Evolutionary conservation across 2,888 invertebrate species (phyloP).

Genomic region (Netelia melanura): DNA sequence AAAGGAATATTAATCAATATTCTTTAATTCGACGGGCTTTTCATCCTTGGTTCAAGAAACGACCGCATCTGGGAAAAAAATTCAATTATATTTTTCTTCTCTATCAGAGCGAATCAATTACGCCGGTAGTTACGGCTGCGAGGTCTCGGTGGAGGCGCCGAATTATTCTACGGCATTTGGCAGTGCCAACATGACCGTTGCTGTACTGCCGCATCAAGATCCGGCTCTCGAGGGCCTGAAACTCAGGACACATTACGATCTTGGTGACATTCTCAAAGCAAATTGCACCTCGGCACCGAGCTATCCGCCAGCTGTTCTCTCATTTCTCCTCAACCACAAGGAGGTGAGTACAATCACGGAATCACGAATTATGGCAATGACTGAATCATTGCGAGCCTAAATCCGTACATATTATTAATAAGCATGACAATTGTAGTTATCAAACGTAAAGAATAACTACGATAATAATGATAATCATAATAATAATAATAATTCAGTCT

Average conservation of each 20-base stretch:
- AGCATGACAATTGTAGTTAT: too few species aligned
- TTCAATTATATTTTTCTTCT: conserved; percentile 6
- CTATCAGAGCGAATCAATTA: conserved; percentile 66
- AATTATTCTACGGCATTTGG: conserved; percentile 79
- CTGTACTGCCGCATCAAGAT: conserved; percentile 77
- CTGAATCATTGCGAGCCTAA: too few species aligned
- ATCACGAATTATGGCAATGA: not conserved
- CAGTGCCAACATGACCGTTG: conserved; percentile 81
- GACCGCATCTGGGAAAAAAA: too few species aligned
- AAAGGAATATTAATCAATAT: too few species aligned
- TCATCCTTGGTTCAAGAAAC: too few species aligned
- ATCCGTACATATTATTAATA: too few species aligned
- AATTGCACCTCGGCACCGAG: conserved; percentile 82
- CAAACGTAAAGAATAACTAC: too few species aligned
- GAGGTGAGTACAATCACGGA: conserved; percentile 75
- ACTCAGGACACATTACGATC: conserved; percentile 80
- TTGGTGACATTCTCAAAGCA: conserved; percentile 79
- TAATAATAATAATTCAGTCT: not conserved
- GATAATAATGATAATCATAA: not conserved
- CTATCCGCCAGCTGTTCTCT: conserved; percentile 79
- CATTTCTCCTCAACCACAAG: conserved; percentile 81
- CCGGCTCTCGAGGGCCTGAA: conserved; percentile 80
- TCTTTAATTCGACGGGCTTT: too few species aligned
- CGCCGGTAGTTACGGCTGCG: conserved; percentile 81
- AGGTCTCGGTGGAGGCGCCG: conserved; percentile 81